Percentiles rank a stretch among this genome's conserved stretches.
phyloP scores from a whole-genome alignment of 1,140 invertebrate species.

The Achatina immaculata region DNA sequence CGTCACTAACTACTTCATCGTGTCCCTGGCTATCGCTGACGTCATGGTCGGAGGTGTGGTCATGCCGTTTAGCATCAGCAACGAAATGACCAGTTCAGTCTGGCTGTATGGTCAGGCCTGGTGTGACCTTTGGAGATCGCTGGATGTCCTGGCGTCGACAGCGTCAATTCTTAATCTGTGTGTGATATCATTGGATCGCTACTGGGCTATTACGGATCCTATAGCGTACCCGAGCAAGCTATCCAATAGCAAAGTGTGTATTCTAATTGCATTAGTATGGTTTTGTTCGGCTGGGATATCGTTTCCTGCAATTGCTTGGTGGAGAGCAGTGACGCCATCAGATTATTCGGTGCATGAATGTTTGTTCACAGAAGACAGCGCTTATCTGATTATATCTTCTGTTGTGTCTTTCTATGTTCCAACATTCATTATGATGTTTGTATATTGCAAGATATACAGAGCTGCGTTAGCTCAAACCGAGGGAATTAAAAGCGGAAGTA shows the following conservation, averaged over 20 bases:
- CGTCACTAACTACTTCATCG: constrained; percentile 98
- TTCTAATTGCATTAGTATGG: constrained; percentile 95
- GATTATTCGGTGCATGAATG: constrained; percentile 59
- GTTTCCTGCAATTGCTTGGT: constrained; percentile 94
- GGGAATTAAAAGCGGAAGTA: constrained; percentile 60
- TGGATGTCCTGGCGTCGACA: constrained; percentile 96
- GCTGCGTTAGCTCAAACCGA: constrained; percentile 63
- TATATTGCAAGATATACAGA: constrained; percentile 69
- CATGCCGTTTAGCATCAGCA: constrained; percentile 95
- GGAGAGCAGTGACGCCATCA: constrained; percentile 74
- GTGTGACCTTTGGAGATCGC: constrained; percentile 96
- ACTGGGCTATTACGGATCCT: constrained; percentile 94
- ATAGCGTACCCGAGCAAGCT: constrained; percentile 97
- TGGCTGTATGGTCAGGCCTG: constrained; percentile 91
- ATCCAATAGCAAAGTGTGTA: constrained; percentile 86
- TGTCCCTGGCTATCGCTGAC: constrained; percentile 97
- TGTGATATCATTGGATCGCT: constrained; percentile 85
- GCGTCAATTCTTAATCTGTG: constrained; percentile 97
- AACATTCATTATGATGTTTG: constrained; percentile 72
- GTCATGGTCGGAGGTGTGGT: constrained; percentile 96
- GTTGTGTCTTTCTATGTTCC: constrained; percentile 74
- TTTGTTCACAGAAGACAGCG: constrained; percentile 71
- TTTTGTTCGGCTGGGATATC: constrained; percentile 90
- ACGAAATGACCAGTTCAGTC: constrained; percentile 82
- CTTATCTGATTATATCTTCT: constrained; percentile 71